Percentiles rank a stretch among this genome's conserved stretches.
Evolutionary conservation across 2,888 invertebrate genomes (phyloP).

Genomic region (Aquatica leii): DNA sequence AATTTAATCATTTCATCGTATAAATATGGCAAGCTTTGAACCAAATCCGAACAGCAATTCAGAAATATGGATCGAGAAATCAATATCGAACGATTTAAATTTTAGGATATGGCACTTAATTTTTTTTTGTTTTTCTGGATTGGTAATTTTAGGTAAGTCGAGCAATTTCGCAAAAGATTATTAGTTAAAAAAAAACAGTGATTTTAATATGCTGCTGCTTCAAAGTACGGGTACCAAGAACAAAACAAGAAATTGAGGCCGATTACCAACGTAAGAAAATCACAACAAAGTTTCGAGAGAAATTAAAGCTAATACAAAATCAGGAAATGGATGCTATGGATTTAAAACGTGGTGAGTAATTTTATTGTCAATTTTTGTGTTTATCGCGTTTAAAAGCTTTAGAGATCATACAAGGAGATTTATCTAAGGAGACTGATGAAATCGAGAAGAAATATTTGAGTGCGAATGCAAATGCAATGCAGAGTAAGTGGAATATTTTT

Average conservation of each 20-base stretch:
- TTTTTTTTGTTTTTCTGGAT: constrained; percentile 72
- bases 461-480: too few relatives aligned
- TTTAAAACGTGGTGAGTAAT: constrained; percentile 71
- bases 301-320: constrained; percentile 83
- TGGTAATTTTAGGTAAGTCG: constrained; percentile 70
- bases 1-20: too few relatives aligned
- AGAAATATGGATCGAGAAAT: constrained; percentile 75
- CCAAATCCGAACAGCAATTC: constrained; percentile 55
- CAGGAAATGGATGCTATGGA: constrained; percentile 87
- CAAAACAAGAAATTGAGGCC: constrained; percentile 95
- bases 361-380: constrained; percentile 10
- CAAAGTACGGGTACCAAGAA: constrained; percentile 89
- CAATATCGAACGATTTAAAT: constrained; percentile 72
- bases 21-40: constrained; percentile 54
- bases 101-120: constrained; percentile 85
- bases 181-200: constrained; percentile 62
- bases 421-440: constrained; percentile 64
- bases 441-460: constrained; percentile 45
- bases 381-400: constrained; percentile 64
- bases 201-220: constrained; percentile 90
- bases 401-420: constrained; percentile 72
- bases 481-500: too few relatives aligned
- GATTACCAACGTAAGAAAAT: constrained; percentile 87
- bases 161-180: neutral
- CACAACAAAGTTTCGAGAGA: constrained; percentile 81